Percentiles rank a stretch among this genome's conserved stretches.
Conservation (phyloP, 2,888 invertebrate species). For the Hypolimnas misippus region DNA sequence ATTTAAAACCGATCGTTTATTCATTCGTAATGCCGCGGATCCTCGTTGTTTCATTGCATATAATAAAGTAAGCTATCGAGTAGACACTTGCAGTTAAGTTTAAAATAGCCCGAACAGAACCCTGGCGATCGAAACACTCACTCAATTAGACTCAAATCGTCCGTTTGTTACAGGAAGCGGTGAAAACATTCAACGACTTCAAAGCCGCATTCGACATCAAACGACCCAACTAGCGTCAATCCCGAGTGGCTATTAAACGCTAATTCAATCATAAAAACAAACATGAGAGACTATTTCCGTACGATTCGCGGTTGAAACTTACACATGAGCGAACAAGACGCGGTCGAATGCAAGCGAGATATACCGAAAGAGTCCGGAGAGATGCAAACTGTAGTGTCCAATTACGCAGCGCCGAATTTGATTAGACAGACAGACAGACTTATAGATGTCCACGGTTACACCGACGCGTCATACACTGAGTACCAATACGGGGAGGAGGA, state of each 20-base stretch:
- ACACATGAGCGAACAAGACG: conserved; percentile 70
- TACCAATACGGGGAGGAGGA: conserved; percentile 51
- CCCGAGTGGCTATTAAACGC: conserved; percentile 66
- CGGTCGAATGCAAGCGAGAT: conserved; percentile 44
- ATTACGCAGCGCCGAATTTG: conserved; percentile 60
- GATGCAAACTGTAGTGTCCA: conserved; percentile 75
- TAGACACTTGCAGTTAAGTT: conserved; percentile 9
- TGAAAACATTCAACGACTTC: conserved; percentile 61
- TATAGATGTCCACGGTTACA: conserved; percentile 51
- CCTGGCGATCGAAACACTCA: conserved; percentile 51
- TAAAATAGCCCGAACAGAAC: conserved; percentile 42
- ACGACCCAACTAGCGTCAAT: conserved; percentile 58
- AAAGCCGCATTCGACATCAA: conserved; percentile 68
- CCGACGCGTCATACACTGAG: conserved; percentile 46
- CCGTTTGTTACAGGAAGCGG: conserved; percentile 74
- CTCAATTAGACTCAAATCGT: conserved; percentile 64
- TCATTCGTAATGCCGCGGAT: background rate
- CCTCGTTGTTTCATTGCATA: too few relatives aligned
- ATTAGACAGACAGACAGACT: conserved; percentile 58
- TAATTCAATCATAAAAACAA: conserved; percentile 80
- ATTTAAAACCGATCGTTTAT: background rate
- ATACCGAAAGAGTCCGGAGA: conserved; percentile 54
- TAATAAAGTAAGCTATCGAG: conserved; percentile 16
- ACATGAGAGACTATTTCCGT: conserved; percentile 73
- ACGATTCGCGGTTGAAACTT: conserved; percentile 57